phyloP scores from a whole-genome alignment of 2,888 invertebrate genomes.

The Lasioglossum leucozonium region DNA sequence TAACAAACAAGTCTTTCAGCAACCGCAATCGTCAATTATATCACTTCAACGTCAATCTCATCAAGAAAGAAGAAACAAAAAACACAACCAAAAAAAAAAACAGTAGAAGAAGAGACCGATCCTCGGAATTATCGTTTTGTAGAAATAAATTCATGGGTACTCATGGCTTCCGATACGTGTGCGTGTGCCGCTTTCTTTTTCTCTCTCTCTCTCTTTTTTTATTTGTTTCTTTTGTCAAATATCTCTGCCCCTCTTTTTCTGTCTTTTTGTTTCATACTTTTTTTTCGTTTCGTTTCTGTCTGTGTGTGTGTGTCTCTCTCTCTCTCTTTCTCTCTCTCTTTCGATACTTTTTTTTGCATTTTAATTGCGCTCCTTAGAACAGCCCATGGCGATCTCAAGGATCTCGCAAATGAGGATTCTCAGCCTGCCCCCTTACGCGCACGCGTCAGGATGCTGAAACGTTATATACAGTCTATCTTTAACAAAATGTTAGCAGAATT shows the following conservation, averaged over 20 bases:
- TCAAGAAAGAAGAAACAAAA: constrained; percentile 77
- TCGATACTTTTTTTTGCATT: constrained; percentile 47
- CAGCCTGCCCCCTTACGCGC: constrained; percentile 78
- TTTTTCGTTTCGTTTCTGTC: constrained; percentile 61
- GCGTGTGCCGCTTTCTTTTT: constrained; percentile 82
- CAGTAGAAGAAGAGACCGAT: constrained; percentile 69
- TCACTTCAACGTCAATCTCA: constrained; percentile 80
- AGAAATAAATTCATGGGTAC: constrained; percentile 72
- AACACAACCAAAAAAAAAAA: constrained; percentile 68
- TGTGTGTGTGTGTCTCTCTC: constrained; percentile 37
- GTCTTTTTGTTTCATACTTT: constrained; percentile 54
- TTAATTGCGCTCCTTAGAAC: constrained; percentile 71
- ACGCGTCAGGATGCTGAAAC: constrained; percentile 84
- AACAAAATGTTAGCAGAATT: constrained; percentile 59
- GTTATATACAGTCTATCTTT: constrained; percentile 76
- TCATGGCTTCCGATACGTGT: constrained; percentile 83
- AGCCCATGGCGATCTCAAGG: constrained; percentile 78
- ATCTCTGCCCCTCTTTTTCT: constrained; percentile 59
- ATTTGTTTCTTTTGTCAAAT: constrained; percentile 67
- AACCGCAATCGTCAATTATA: constrained; percentile 82
- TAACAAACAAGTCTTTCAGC: constrained; percentile 83
- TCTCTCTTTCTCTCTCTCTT: constrained; percentile 57
- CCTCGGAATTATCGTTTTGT: constrained; percentile 66
- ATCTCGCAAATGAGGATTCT: constrained; percentile 74
- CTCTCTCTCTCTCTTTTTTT: constrained; percentile 65